Evolutionary conservation across 2,888 invertebrate genomes (phyloP).

Genomic region (Drosophila falleni): DNA sequence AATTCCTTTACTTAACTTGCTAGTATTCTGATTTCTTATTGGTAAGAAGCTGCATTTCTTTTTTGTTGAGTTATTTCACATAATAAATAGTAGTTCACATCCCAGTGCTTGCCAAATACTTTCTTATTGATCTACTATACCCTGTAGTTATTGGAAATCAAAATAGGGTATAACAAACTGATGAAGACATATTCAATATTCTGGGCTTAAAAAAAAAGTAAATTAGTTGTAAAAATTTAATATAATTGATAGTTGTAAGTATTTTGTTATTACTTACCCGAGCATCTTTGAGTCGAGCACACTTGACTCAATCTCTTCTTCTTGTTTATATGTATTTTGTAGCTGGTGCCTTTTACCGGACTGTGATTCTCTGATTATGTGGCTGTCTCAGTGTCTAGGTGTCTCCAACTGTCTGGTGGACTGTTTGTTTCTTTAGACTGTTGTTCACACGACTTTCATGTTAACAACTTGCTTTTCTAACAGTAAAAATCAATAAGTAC

Average conservation of each 20-base stretch:
- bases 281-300: not conserved
- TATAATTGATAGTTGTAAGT: not conserved
- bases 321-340: not conserved
- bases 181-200: not conserved
- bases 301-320: not conserved
- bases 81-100: constrained; percentile 37
- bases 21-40: constrained; percentile 1
- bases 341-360: constrained; percentile 55
- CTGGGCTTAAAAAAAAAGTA: too few species aligned
- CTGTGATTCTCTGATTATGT: constrained; percentile 10
- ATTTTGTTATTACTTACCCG: not conserved
- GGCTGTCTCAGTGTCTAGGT: not conserved
- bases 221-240: too few species aligned
- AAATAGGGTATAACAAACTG: not conserved
- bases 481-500: constrained; percentile 80
- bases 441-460: constrained; percentile 78
- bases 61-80: constrained; percentile 44
- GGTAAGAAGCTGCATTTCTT: constrained; percentile 18
- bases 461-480: constrained; percentile 75
- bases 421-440: constrained; percentile 49
- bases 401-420: constrained; percentile 27
- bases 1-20: not conserved
- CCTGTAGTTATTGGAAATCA: not conserved
- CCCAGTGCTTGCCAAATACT: constrained; percentile 48
- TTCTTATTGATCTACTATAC: constrained; percentile 34